These are phyloP conservation scores for Ophion ventricosus DNA, from an alignment of 2,888 invertebrate species.

Conservation along the genomic window DNA sequence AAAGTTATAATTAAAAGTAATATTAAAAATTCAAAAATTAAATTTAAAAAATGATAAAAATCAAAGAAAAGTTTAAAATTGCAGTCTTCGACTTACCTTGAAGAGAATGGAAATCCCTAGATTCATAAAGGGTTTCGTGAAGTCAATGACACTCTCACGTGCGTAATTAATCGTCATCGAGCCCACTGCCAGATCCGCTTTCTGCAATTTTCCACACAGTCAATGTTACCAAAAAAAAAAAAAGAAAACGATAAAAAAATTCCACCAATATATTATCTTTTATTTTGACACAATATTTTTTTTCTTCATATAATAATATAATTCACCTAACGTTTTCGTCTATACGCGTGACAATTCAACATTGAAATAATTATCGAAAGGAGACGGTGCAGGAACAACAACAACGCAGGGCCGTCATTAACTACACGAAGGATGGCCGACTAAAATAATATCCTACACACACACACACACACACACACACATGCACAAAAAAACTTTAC, in stretches of 20 bases:
- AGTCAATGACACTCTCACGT: constrained; percentile 94
- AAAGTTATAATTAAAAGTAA: not conserved
- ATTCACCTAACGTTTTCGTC: not conserved
- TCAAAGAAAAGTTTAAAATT: not conserved
- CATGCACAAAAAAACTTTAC: constrained; percentile 11
- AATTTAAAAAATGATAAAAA: not conserved
- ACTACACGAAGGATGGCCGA: constrained; percentile 27
- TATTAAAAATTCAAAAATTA: not conserved
- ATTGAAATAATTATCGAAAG: not conserved
- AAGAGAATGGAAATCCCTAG: constrained; percentile 94
- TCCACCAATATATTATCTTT: not conserved
- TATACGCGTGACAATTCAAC: not conserved
- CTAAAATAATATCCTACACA: constrained; percentile 25
- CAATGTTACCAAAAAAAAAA: constrained; percentile 40
- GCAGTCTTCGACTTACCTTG: constrained; percentile 85
- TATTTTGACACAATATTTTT: not conserved
- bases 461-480: constrained; percentile 17
- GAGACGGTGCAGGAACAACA: constrained; percentile 30
- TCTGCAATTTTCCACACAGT: constrained; percentile 84
- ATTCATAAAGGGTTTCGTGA: constrained; percentile 96
- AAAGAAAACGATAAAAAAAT: not conserved
- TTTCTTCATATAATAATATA: not conserved
- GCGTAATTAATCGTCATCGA: constrained; percentile 96
- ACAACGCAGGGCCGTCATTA: constrained; percentile 49
- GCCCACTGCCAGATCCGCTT: constrained; percentile 94